These are phyloP conservation scores for Champsocephalus esox DNA, from an alignment of 2,797 vertebrate genomes.

Conservation along the genomic window DNA sequence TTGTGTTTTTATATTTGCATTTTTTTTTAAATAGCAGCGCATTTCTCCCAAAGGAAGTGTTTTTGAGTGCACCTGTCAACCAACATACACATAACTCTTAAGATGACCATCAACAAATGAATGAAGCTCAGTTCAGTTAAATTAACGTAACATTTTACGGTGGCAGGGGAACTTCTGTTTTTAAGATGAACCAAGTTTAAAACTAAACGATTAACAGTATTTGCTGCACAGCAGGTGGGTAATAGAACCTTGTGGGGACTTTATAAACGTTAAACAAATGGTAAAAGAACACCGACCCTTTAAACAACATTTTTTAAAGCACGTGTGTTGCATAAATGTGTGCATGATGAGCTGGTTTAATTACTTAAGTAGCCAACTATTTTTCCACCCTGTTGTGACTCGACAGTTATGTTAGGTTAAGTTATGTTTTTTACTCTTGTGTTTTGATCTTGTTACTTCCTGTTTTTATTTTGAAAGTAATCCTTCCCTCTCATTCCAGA, in stretches of 20 bases:
- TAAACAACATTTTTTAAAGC: neutral
- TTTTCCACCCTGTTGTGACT: too few species aligned
- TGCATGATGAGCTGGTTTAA: neutral
- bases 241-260: neutral
- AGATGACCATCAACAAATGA: neutral
- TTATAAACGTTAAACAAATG: neutral
- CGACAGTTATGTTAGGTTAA: too few species aligned
- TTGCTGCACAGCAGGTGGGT: neutral
- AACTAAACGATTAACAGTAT: neutral
- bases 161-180: neutral
- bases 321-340: neutral
- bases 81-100: too few species aligned
- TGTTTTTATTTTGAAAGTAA: too few species aligned
- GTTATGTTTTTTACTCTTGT: too few species aligned
- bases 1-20: too few species aligned
- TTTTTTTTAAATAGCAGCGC: too few species aligned
- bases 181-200: neutral
- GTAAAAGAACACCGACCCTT: neutral
- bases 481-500: too few species aligned
- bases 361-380: neutral
- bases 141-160: neutral
- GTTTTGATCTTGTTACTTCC: too few species aligned
- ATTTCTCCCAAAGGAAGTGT: too few species aligned
- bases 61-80: too few species aligned
- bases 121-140: neutral